A percentile compares a stretch with the other conserved stretches of the same genome.
These are phyloP conservation scores for Melanaphis sacchari DNA, from an alignment of 1,140 invertebrate species.

Conservation along the genomic window DNA sequence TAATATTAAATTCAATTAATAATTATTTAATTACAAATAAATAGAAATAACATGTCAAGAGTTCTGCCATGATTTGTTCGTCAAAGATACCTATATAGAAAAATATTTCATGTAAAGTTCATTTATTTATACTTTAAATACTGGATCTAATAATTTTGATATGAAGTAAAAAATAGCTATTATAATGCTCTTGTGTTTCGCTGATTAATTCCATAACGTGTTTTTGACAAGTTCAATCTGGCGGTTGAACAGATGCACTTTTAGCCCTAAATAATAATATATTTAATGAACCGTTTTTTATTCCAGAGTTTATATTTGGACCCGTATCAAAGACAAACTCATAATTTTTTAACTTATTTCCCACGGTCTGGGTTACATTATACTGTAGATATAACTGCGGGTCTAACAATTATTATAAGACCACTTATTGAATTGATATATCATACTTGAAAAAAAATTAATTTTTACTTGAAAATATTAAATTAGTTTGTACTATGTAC, in stretches of 20 bases:
- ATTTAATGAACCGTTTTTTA: background rate
- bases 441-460: background rate
- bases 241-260: background rate
- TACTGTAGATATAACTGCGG: background rate
- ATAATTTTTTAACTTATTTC: background rate
- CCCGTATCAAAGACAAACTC: background rate
- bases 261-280: background rate
- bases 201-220: background rate
- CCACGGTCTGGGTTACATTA: background rate
- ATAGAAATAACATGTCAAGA: background rate
- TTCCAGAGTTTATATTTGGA: background rate
- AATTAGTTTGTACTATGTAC: background rate
- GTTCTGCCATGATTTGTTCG: background rate
- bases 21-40: background rate
- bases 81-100: background rate
- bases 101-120: background rate
- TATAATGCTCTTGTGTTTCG: background rate
- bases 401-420: background rate
- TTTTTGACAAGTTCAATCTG: slow-evolving; percentile 18
- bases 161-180: background rate
- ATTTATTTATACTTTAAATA: background rate
- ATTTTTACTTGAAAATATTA: background rate
- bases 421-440: background rate
- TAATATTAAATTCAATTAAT: background rate
- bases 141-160: background rate